phyloP scores from a whole-genome alignment of 2,113 vertebrate genomes.

The Atrichornis clamosus region DNA sequence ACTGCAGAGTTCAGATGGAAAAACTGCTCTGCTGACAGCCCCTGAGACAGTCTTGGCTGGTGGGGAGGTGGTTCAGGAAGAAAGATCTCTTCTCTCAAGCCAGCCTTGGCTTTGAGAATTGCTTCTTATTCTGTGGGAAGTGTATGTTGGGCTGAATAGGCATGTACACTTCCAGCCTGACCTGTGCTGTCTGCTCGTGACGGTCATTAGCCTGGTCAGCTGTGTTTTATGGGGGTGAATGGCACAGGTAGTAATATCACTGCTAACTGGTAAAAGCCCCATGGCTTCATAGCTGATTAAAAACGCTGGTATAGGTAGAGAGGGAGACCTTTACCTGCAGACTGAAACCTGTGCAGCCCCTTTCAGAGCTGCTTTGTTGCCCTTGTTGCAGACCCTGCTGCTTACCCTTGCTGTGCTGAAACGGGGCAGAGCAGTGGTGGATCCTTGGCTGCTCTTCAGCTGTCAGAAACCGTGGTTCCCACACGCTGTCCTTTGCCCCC shows the following conservation, averaged over 20 bases:
- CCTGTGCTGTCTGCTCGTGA: background rate
- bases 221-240: background rate
- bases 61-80: background rate
- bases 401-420: background rate
- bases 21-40: background rate
- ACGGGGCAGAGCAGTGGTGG: background rate
- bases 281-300: background rate
- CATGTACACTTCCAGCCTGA: background rate
- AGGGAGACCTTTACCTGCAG: background rate
- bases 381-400: rapidly evolving
- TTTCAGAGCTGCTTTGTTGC: background rate
- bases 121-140: background rate
- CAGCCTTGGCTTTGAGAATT: background rate
- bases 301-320: background rate
- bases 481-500: background rate
- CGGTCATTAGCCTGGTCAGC: background rate
- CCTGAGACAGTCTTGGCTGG: background rate
- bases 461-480: background rate
- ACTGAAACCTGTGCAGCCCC: background rate
- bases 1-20: background rate
- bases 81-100: background rate
- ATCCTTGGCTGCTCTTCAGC: background rate
- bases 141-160: background rate
- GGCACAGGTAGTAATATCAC: background rate
- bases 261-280: background rate